A percentile compares a stretch with the other conserved stretches of the same genome.
Conservation (phyloP, 2,797 vertebrate species). For the Melanotaenia parkinsoni region DNA sequence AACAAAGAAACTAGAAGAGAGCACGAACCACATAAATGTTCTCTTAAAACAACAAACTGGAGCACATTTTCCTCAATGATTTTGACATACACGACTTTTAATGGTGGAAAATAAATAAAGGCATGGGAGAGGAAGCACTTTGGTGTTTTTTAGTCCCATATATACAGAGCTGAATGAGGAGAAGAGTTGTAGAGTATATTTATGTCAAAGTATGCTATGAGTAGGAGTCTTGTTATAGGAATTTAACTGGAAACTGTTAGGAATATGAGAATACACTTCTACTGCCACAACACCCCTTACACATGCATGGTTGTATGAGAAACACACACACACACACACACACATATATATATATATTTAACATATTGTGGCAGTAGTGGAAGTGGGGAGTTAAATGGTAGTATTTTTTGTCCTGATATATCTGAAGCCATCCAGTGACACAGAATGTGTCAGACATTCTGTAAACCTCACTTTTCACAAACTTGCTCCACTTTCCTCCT, state of each 20-base stretch:
- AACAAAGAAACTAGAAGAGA: constrained; percentile 60
- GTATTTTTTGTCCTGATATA: constrained; percentile 13
- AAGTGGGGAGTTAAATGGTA: constrained; percentile 14
- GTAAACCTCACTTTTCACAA: constrained; percentile 32
- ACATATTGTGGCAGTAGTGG: constrained; percentile 13
- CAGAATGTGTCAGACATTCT: constrained; percentile 51
- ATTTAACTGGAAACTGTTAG: constrained; percentile 35
- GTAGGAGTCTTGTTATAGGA: constrained; percentile 28
- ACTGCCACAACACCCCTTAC: no score
- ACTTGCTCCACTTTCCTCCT: constrained; percentile 42
- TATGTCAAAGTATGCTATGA: constrained; percentile 24
- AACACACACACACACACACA: no score
- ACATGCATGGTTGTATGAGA: no score
- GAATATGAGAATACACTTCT: not conserved
- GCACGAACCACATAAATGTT: constrained; percentile 67
- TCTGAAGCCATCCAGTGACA: not conserved
- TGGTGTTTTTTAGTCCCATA: constrained; percentile 58
- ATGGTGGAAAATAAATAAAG: constrained; percentile 76
- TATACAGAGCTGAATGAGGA: constrained; percentile 30
- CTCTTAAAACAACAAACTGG: constrained; percentile 72
- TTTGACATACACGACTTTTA: constrained; percentile 70
- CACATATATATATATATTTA: no score
- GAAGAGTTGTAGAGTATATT: constrained; percentile 28
- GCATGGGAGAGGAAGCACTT: constrained; percentile 64
- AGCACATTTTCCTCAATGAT: constrained; percentile 58